Evolutionary conservation across 2,113 vertebrate species (phyloP), one percentile per base, ranked within the genome.

Genomic region (Eulemur rufifrons): DNA sequence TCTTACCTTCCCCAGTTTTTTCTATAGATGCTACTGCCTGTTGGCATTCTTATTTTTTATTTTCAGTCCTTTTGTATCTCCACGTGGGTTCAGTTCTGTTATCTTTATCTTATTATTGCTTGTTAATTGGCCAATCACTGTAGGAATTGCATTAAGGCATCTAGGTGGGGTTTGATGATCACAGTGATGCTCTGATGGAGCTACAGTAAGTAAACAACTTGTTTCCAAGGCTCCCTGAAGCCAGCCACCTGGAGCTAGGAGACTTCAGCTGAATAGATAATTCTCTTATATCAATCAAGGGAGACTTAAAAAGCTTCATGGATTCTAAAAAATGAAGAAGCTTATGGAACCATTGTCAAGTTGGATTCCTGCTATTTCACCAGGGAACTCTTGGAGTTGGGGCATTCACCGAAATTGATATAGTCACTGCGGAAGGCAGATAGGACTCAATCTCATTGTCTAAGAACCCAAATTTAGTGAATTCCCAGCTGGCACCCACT

Each of bases 311-410:
- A 91, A 86, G 59, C 59, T 37, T 89, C 86, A 63, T 32, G 37
- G 56, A 84, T 61, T 95, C 27, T 25, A 27, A 25, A 66, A 84
- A 54, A 50, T 52, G 29, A 90, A 93, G 81, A 95, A 74, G 83
- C 50, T 88, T 54, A 84, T 61, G 81, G 54, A 92, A 93, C 27
- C 14, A 6, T 42, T 56, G 61, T 91, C 52, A 88, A 68, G 77
- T 86, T 95, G 78, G 77, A 64, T 94, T 45, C 86, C 71, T 77
- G 56, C 56, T 81, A 25, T 73, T 94, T 92, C 61, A 47, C 3
- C 3, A 50, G 90, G 52, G 25, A 87, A 68, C 23, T 69, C 81
- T 94, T 92, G 64, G 34, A 73, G 34, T 80, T 71, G 34, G 54
- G 18, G 18, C 87, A n/a, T 89, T 71, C 61, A 5, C 54, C n/a